Conservation (phyloP, 2,888 invertebrate genomes). For the Lottia scabra region DNA sequence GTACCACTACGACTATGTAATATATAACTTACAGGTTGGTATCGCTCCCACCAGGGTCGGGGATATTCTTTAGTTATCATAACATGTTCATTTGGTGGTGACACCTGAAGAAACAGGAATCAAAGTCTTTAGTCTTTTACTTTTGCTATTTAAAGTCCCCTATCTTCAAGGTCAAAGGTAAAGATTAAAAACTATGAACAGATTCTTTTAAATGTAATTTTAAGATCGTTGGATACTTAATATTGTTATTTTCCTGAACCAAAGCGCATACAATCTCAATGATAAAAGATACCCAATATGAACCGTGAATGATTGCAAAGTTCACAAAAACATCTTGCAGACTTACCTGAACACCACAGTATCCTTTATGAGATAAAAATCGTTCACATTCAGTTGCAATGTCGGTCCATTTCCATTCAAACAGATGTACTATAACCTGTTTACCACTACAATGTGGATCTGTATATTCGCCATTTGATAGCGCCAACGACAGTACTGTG, state of each 20-base stretch:
- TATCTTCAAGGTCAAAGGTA: too few relatives aligned
- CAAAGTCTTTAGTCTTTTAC: too few relatives aligned
- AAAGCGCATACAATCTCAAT: too few relatives aligned
- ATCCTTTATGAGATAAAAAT: slow-evolving; percentile 61
- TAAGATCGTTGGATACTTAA: too few relatives aligned
- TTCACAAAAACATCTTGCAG: too few relatives aligned
- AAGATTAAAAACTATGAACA: too few relatives aligned
- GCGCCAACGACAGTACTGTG: not conserved
- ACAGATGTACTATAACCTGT: slow-evolving; percentile 63
- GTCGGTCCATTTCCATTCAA: slow-evolving; percentile 66
- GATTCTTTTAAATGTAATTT: too few relatives aligned
- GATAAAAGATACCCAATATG: too few relatives aligned
- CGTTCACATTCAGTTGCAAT: slow-evolving; percentile 63
- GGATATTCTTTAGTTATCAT: slow-evolving; percentile 43
- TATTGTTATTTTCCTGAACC: too few relatives aligned
- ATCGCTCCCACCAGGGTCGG: slow-evolving; percentile 65
- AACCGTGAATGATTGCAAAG: too few relatives aligned
- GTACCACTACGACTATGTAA: slow-evolving; percentile 57
- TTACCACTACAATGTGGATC: slow-evolving; percentile 61
- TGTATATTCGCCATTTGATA: slow-evolving; percentile 29
- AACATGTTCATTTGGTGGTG: slow-evolving; percentile 60
- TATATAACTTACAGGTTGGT: slow-evolving; percentile 64
- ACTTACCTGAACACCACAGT: slow-evolving; percentile 62
- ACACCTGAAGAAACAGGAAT: slow-evolving; percentile 42
- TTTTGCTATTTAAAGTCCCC: too few relatives aligned